Percentiles rank a stretch among this genome's conserved stretches.
phyloP scores from a whole-genome alignment of 1,140 invertebrate genomes.

The Brachionus koreanus region DNA sequence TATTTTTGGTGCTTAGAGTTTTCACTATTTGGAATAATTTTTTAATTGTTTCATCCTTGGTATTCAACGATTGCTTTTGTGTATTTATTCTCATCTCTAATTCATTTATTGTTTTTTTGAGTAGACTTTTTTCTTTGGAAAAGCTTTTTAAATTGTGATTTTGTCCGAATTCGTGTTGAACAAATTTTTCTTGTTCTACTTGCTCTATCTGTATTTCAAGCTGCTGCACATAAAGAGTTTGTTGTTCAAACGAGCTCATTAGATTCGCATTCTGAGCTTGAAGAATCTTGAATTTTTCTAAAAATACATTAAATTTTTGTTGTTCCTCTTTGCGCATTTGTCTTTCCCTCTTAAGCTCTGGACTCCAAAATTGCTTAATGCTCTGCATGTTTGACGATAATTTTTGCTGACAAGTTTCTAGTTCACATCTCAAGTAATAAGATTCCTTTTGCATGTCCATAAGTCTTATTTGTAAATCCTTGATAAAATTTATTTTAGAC shows the following conservation, averaged over 20 bases:
- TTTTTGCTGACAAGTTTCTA: slow-evolving; percentile 56
- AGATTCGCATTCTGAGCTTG: slow-evolving; percentile 65
- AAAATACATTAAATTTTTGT: slow-evolving; percentile 72
- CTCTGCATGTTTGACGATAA: slow-evolving; percentile 97
- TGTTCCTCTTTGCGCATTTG: slow-evolving; percentile 93
- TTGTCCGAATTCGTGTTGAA: neutral
- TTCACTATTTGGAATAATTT: slow-evolving; percentile 97
- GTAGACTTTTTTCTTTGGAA: slow-evolving; percentile 85
- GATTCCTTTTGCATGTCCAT: slow-evolving; percentile 43
- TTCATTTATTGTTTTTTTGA: slow-evolving; percentile 63
- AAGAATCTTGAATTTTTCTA: slow-evolving; percentile 79
- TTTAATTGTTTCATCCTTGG: slow-evolving; percentile 94
- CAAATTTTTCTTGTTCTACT: slow-evolving; percentile 76
- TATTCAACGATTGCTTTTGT: slow-evolving; percentile 90
- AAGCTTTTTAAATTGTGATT: slow-evolving; percentile 66
- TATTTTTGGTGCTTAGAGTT: slow-evolving; percentile 62
- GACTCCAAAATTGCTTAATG: slow-evolving; percentile 99
- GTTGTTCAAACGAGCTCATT: slow-evolving; percentile 4
- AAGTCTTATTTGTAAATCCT: slow-evolving; percentile 31
- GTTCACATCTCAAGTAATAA: slow-evolving; percentile 27
- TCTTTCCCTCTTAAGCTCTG: slow-evolving; percentile 94
- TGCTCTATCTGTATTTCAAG: slow-evolving; percentile 72
- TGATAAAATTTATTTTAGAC: slow-evolving; percentile 38
- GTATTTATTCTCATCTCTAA: slow-evolving; percentile 94
- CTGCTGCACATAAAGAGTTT: slow-evolving; percentile 16